Base-by-base conservation (phyloP, 1,140 invertebrate species). In the Drosophila triauraria region DNA sequence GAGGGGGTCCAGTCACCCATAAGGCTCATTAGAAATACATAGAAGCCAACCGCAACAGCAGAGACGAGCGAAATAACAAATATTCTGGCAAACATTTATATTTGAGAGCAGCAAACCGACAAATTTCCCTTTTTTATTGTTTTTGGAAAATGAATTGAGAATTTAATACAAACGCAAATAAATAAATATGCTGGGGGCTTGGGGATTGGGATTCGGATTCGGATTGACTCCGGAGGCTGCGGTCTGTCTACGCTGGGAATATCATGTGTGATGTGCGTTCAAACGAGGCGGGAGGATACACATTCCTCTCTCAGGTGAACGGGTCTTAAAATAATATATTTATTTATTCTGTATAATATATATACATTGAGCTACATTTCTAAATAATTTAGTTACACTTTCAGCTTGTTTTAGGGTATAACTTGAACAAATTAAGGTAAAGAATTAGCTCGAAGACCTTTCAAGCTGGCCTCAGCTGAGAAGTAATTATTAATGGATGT, bases 1-100 rank as follows among this genome's bases (percentile, higher is more conserved):
- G 30, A n/a, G 50, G 25, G n/a, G 17, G 30, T 62, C 23, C 25
- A 57, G 82, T 35, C 78, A 76, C 75, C 75, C 82, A 61, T 62
- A 83, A 67, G 80, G 84, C 83, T 87, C 80, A 87, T 87, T 87
- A 87, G 84, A 88, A 87, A 88, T 75, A 88, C 84, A 88, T 87
- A 80, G 67, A 63, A 87, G 35, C 62, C 62, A 46, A 56, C 80
- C 71, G 30, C 54, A 81, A 60, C 43, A 59, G n/a, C 65, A 38
- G 17, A 38, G 2, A 56, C 12, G 27, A 47, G 57, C 40, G 20
- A 54, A 56, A 67, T 42, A 56, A 68, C 47, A 56, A 59, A 69
- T 48, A 44, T 58, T 74, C 48, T 48, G 61, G 35, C 50, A 47
- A 61, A 58, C 42, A 80, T 60, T 74, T 64, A 58, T 38, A 80